Conservation (phyloP, 2,113 vertebrate species). For the Catharus bicknelli region DNA sequence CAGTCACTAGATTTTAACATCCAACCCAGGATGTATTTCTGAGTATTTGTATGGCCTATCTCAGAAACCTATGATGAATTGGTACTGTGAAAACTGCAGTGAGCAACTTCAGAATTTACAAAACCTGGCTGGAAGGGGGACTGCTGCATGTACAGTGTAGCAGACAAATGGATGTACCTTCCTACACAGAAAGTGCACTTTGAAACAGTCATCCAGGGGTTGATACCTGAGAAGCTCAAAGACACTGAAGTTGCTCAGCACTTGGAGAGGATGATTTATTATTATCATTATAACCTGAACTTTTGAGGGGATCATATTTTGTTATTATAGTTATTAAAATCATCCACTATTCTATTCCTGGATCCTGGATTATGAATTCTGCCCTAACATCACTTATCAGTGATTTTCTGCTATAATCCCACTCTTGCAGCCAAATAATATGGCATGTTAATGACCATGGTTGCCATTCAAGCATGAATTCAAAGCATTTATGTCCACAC, state of each 20-base stretch:
- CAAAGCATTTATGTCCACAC: neutral
- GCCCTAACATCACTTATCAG: neutral
- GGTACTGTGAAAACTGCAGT: neutral
- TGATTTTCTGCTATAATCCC: neutral
- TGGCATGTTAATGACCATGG: fast-evolving
- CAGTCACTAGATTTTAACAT: neutral
- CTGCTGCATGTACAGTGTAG: neutral
- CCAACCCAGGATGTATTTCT: neutral
- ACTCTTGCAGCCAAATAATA: neutral
- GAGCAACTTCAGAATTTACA: neutral
- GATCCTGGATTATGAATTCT: neutral
- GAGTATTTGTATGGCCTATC: neutral
- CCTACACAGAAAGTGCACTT: neutral
- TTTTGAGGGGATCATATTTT: neutral
- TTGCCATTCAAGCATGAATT: neutral
- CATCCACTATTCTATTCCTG: neutral
- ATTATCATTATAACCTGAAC: fast-evolving
- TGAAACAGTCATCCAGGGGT: neutral
- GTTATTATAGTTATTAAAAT: neutral
- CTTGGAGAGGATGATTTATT: neutral
- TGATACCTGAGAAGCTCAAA: neutral
- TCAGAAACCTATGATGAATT: neutral
- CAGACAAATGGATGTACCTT: neutral
- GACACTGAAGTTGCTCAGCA: neutral
- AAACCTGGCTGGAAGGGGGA: neutral